Base-by-base conservation (phyloP, 2,888 invertebrate genomes). In the Camponotus fellah region DNA sequence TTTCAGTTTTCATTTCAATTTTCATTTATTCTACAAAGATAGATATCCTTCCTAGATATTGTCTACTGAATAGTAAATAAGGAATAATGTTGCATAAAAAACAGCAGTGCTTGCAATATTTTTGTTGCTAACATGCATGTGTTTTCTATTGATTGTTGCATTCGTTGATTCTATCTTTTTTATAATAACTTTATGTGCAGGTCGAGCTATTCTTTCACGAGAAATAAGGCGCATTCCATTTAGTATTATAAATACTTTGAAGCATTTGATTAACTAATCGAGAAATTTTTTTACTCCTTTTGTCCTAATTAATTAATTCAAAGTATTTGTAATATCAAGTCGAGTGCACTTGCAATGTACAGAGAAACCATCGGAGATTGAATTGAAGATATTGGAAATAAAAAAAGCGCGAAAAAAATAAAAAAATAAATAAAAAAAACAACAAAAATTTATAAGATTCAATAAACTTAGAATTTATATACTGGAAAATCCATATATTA, bases 361-460 rank as follows among this genome's bases (percentile, higher is more conserved):
- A 84, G 83, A 56, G 2, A n/a, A 68, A 62, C 68, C 46, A 84
- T 84, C 79, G 60, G 72, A 86, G 85, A 88, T 88, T 87, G 91
- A 88, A 85, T 80, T 69, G 69, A 65, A 74, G 87, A 76, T 77
- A 84, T 86, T 84, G 74, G 82, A 86, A 76, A 83, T 12, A 14
- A 14, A 53, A 8, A 34, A 46, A 21, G 40, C 10, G 2, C 2
- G 26, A 14, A 14, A 17, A 56, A 56, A 43, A 1, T 17, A 2
- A 21, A 17, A 46, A 4, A 68, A n/a, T n/a, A n/a, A 68, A 46
- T 26, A 26, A n/a, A 5, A 43, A 66, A 21, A 21, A n/a, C n/a
- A 43, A 14, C 26, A 46, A 46, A 46, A 17, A 6, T 46, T 46
- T 46, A 46, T 46, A 46, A 5, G 5, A 0, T 46, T 46, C 4